These are phyloP conservation scores for Drosophila kepulauana DNA, from an alignment of 1,140 invertebrate species.

Conservation along the genomic window DNA sequence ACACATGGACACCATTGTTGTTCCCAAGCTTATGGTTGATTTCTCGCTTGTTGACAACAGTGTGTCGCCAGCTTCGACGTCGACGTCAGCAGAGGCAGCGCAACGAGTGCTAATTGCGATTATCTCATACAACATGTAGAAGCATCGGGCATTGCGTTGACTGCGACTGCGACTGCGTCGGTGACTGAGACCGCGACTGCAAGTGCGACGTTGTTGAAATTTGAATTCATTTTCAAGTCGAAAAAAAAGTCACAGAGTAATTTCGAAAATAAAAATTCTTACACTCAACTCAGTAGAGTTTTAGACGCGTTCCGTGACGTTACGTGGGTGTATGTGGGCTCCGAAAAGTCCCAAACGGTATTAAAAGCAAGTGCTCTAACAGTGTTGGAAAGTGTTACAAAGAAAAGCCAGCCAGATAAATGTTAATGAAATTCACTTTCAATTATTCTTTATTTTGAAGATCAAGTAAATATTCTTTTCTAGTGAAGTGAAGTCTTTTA, in stretches of 20 bases:
- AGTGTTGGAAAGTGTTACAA: slow-evolving; percentile 11
- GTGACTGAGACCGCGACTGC: slow-evolving; percentile 49
- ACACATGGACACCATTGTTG: slow-evolving; percentile 66
- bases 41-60: slow-evolving; percentile 38
- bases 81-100: slow-evolving; percentile 29
- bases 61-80: slow-evolving; percentile 25
- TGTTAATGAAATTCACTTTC: not conserved
- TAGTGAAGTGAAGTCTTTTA: not conserved
- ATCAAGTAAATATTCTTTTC: not conserved
- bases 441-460: not conserved
- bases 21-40: slow-evolving; percentile 71
- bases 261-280: slow-evolving; percentile 77
- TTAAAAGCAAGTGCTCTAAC: not conserved
- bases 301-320: slow-evolving; percentile 74
- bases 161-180: slow-evolving; percentile 34
- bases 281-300: slow-evolving; percentile 77
- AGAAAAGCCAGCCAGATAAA: not conserved
- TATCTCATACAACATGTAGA: slow-evolving; percentile 74
- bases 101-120: slow-evolving; percentile 78
- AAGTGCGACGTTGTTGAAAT: slow-evolving; percentile 61
- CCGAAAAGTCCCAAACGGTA: slow-evolving; percentile 37
- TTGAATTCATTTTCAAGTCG: slow-evolving; percentile 79
- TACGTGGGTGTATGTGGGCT: slow-evolving; percentile 69
- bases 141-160: slow-evolving; percentile 40
- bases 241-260: slow-evolving; percentile 71